Evolutionary conservation across 2,797 vertebrate genomes (phyloP), one percentile per base, ranked within the genome.

Genomic region (Rhinatrema bivittatum): DNA sequence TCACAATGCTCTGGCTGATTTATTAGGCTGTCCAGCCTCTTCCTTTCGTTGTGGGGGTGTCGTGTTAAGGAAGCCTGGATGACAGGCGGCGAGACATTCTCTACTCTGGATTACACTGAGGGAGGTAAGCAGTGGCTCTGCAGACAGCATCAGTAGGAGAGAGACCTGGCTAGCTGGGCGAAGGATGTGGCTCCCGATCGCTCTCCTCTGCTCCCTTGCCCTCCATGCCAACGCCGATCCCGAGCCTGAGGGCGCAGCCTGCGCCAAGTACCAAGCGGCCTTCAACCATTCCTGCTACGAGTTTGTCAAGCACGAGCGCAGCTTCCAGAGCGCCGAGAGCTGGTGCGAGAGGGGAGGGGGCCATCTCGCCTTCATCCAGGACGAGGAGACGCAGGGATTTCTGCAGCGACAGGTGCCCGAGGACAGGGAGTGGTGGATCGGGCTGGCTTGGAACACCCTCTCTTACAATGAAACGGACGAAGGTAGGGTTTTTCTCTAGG

Each of bases 271-370:
- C 51, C 91, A 94, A 62, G 57, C 85, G 52, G 55, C 70, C 53
- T 95, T 95, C 45, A 84, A 89, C 3, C 58, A 40, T 7, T 89
- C 89, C 1, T 99, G 93, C 57, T 98, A 91, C 7, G 88, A 98
- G 45, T 85, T 95, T 78, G 81, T 91, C 33, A 56, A 46, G n/a
- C 59, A 89, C 7, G 64, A 74, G 48, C 72, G 19, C 8, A 68
- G 81, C 18, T 92, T 94, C 51, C 60, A 40, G 1, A 60, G 60
- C 7, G 91, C 91, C 30, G 87, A 98, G 74, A 70, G 66, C 16
- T 96, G 93, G 92, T 97, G 93, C 35, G 92, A 97, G 70, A 78
- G 70, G 52, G 85, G 80, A 2, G 91, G 93, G 14, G 92, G 94
- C 34, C 94, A 95, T 32, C 48, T 98, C 6, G 78, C 78, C 36